Conservation (phyloP, 2,113 vertebrate genomes). For the Romanogobio albipinnatus region DNA sequence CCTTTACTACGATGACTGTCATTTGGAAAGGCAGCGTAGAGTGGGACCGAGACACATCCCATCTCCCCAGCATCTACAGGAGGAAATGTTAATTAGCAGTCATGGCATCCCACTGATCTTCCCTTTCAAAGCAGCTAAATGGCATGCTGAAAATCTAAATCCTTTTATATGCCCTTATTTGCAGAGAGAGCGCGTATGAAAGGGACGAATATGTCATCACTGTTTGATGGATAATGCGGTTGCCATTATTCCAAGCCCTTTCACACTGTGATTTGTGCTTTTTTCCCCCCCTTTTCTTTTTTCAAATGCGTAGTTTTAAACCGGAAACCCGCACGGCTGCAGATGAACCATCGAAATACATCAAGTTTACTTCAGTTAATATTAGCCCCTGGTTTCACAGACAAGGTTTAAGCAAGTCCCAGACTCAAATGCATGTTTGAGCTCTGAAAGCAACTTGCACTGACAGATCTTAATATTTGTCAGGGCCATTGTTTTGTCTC, state of each 20-base stretch:
- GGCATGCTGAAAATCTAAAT: conserved; percentile 74
- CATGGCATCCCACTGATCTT: conserved; percentile 71
- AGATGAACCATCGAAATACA: not conserved
- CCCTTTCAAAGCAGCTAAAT: conserved; percentile 68
- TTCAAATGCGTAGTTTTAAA: conserved; percentile 5
- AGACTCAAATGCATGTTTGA: too few relatives aligned
- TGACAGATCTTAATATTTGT: too few relatives aligned
- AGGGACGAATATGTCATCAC: conserved; percentile 59
- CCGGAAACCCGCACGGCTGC: not conserved
- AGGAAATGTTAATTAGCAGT: conserved; percentile 76
- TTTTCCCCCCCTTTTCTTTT: not conserved
- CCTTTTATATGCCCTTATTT: conserved; percentile 74
- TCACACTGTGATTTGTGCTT: conserved; percentile 10
- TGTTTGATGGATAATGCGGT: conserved; percentile 63
- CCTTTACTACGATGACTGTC: conserved; percentile 76
- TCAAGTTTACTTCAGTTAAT: too few relatives aligned
- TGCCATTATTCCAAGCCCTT: conserved; percentile 56
- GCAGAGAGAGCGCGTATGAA: conserved; percentile 62
- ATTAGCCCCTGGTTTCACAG: too few relatives aligned
- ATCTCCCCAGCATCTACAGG: conserved; percentile 71
- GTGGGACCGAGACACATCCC: conserved; percentile 65
- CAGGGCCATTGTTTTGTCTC: too few relatives aligned
- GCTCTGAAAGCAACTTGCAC: too few relatives aligned
- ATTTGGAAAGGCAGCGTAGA: conserved; percentile 66
- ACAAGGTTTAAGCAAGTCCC: too few relatives aligned